phyloP scores from a whole-genome alignment of 2,888 invertebrate species.

The Galerucella calmariensis region DNA sequence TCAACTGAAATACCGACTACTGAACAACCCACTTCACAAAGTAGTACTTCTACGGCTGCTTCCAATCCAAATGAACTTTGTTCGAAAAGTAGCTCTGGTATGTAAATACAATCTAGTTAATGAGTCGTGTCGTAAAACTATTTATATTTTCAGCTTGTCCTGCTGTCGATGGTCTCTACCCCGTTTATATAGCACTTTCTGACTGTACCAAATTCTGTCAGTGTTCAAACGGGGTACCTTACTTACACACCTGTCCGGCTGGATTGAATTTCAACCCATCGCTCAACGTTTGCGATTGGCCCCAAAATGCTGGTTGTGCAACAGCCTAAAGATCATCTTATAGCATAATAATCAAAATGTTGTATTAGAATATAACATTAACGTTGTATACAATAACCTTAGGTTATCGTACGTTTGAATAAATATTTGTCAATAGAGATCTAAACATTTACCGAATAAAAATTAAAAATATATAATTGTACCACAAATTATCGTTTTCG shows the following conservation, averaged over 20 bases:
- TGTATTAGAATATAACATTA: too few species aligned
- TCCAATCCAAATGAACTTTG: neutral
- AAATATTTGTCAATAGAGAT: too few species aligned
- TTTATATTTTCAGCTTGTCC: conserved; percentile 42
- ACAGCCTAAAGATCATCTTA: too few species aligned
- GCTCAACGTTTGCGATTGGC: conserved; percentile 45
- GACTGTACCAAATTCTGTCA: conserved; percentile 46
- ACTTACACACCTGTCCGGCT: conserved; percentile 41
- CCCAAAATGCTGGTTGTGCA: conserved; percentile 45
- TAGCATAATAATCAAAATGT: too few species aligned
- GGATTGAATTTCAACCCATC: conserved; percentile 44
- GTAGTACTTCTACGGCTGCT: neutral
- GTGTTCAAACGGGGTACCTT: conserved; percentile 43
- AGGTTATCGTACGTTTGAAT: too few species aligned
- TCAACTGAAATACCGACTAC: neutral
- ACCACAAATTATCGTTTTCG: too few species aligned
- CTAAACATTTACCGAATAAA: too few species aligned
- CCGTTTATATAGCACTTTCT: conserved; percentile 36
- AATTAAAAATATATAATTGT: too few species aligned
- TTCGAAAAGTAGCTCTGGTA: conserved; percentile 14
- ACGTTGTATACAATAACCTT: too few species aligned
- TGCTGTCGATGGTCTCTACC: conserved; percentile 30
- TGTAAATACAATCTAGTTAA: neutral
- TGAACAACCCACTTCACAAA: neutral
- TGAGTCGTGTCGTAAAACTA: neutral